Conservation (phyloP, 1,140 invertebrate genomes). For the Atopsyche davidsoni region DNA sequence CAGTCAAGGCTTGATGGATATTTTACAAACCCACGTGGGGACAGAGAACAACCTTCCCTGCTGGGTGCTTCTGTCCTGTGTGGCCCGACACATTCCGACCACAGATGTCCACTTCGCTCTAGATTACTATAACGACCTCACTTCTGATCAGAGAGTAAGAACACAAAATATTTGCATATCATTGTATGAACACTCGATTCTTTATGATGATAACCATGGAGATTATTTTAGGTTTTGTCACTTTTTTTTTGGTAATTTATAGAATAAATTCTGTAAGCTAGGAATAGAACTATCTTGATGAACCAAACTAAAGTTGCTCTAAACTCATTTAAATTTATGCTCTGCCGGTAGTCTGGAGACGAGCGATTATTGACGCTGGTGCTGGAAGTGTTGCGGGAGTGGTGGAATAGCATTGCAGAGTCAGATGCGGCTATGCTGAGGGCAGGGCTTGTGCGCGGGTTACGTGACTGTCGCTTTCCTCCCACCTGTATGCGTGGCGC, state of each 20-base stretch:
- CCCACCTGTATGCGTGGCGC: conserved; percentile 8
- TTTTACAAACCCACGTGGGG: conserved; percentile 37
- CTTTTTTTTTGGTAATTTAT: neutral
- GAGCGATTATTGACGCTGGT: conserved; percentile 35
- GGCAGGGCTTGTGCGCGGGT: conserved; percentile 33
- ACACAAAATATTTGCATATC: neutral
- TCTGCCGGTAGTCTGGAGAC: conserved; percentile 32
- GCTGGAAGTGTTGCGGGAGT: conserved; percentile 36
- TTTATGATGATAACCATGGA: neutral
- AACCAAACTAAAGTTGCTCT: no score
- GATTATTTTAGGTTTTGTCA: neutral
- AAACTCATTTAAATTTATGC: no score
- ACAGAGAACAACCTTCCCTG: conserved; percentile 33
- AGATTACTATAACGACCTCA: conserved; percentile 38
- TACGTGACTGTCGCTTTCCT: conserved; percentile 33
- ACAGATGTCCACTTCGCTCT: conserved; percentile 36
- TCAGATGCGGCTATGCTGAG: conserved; percentile 27
- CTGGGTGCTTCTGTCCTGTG: conserved; percentile 38
- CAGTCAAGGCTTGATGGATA: conserved; percentile 38
- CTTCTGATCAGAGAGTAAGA: conserved; percentile 31
- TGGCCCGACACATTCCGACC: conserved; percentile 35
- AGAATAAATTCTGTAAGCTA: no score
- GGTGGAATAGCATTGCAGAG: conserved; percentile 30
- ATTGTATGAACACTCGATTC: no score
- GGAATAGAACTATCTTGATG: no score